Evolutionary conservation across 2,797 vertebrate species (phyloP), one percentile per base, ranked within the genome.

Genomic region (Rhinella marina): DNA sequence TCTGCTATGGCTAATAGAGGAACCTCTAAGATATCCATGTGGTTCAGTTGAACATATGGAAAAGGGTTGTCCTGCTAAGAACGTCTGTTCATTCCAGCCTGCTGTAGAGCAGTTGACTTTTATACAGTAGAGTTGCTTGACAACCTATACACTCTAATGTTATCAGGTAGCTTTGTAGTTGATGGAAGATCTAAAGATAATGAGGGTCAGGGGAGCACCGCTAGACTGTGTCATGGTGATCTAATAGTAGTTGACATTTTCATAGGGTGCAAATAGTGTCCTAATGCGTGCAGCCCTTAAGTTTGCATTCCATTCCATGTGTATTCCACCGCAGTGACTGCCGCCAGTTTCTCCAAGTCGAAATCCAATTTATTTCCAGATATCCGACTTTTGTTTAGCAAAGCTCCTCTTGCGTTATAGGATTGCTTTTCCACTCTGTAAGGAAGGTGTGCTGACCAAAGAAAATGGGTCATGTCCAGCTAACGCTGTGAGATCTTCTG

Each of bases 391-490:
- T 79, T 78, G 61, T 68, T 66, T 66, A 68, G 61, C 68, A 84
- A 84, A 84, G 83, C 73, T 23, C 25, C 16, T 16, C 21, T 10
- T 62, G 76, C n/a, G 23, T 86, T 79, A 66, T 79, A 66, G 59
- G 23, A 86, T 86, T 86, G 41, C 25, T 64, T 27, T 85, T 78
- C 61, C 23, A 52, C n/a, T 54, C 23, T 48, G 19, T 41, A 27
- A 68, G 64, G 78, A 59, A 68, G 72, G 72, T 62, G 81, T 88
- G 57, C 83, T 23, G 76, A 61, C 82, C 79, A 88, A 77, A 86
- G 62, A 89, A 88, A 89, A 79, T 89, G 88, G 88, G 88, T 89
- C 88, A 89, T 79, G 73, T 72, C 27, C 73, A 72, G 80, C 72
- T 83, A 86, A 79, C 52, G 10, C 88, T 23, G 76, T 32, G 52